Base-by-base conservation (phyloP, 2,113 vertebrate species). In the Gnathonemus echidnorhynchus region DNA sequence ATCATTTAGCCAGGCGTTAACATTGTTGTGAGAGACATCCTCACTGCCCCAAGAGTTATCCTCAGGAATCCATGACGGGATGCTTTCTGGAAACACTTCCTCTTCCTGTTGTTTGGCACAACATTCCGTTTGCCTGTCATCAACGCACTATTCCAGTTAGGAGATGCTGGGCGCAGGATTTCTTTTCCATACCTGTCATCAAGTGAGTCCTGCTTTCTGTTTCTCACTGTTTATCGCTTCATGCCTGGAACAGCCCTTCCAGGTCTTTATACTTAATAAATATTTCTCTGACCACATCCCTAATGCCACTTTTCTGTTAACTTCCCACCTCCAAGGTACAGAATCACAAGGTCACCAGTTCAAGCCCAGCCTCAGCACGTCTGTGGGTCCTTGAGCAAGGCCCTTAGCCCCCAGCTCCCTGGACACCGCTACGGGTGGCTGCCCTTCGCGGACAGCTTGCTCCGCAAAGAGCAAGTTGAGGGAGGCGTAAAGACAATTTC, bases 41-140 rank as follows among this genome's bases (percentile, higher is more conserved):
- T 50, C 45, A 80, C 27, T 39, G 8, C 66, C 56, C 39, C n/a
- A 35, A 80, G 56, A 45, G 13, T 2, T 56, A 74, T 66, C 42
- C 35, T 50, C 0, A 7, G 50, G 49, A 80, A 87, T 88, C 49
- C n/a, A 49, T 52, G 86, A 48, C 5, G 90, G 50, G 49, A 90
- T 89, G 49, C 88, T 85, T 62, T 11, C 49, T 27, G 58, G 27
- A 35, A 27, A 39, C 15, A 86, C 56, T 90, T 89, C 70, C 88
- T 8, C 0, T 24, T 50, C 21, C 87, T 91, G 90, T 8, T 0
- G 42, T 52, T 88, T 91, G 90, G 24, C 91, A 6, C 86, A 49
- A 88, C 77, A 93, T 93, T 94, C 92, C 35, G 5, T 92, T 88
- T 95, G 94, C 92, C 91, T 93, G 21, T n/a, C 90, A 3, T 80